Conservation (phyloP, 2,888 invertebrate genomes). For the Eulithis testata region DNA sequence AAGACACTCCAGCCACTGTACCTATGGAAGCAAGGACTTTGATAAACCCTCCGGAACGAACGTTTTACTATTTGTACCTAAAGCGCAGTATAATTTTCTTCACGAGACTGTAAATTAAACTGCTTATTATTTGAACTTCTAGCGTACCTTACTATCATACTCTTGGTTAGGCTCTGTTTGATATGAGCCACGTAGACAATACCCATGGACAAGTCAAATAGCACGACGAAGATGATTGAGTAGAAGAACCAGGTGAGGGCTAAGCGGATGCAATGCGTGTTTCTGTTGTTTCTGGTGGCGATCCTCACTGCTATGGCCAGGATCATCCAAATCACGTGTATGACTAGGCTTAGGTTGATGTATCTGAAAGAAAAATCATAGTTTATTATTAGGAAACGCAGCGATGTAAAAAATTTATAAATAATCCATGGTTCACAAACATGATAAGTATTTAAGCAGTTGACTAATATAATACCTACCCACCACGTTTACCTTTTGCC, state of each 20-base stretch:
- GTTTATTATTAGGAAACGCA: too few relatives aligned
- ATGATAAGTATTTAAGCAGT: too few relatives aligned
- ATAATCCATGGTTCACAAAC: too few relatives aligned
- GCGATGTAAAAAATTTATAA: too few relatives aligned
- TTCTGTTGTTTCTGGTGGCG: constrained; percentile 38
- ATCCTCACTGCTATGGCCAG: constrained; percentile 50
- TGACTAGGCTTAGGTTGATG: constrained; percentile 51
- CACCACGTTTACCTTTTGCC: too few relatives aligned
- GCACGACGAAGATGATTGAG: constrained; percentile 46
- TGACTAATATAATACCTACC: too few relatives aligned
- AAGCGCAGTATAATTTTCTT: too few relatives aligned
- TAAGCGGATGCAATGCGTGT: constrained; percentile 45
- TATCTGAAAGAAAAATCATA: constrained; percentile 52
- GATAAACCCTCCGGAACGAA: too few relatives aligned
- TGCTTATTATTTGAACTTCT: too few relatives aligned
- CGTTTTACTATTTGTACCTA: too few relatives aligned
- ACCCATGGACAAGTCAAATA: constrained; percentile 71
- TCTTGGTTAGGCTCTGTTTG: constrained; percentile 67
- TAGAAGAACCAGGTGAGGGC: constrained; percentile 53
- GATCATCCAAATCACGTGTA: constrained; percentile 62
- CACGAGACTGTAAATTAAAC: too few relatives aligned
- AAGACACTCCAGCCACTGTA: constrained; percentile 72
- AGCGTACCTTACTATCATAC: constrained; percentile 55
- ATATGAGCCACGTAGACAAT: constrained; percentile 69
- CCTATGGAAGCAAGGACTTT: constrained; percentile 35